Evolutionary conservation across 2,888 invertebrate species (phyloP).

Genomic region (Alsophila aescularia): DNA sequence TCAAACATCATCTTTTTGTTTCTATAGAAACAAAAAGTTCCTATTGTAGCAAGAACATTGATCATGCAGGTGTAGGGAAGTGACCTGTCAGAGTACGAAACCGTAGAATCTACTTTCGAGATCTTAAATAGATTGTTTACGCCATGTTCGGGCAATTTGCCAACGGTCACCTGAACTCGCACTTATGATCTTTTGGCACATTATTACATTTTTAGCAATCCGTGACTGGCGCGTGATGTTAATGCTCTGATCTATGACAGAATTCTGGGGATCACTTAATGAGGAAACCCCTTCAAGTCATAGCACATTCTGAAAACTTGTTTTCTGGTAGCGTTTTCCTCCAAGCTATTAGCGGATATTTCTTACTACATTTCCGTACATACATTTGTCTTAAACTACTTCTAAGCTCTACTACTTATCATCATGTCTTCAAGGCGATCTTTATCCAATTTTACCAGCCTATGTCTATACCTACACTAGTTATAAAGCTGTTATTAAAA

Average conservation of each 20-base stretch:
- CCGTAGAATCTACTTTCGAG: conserved; percentile 67
- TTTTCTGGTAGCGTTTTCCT: background rate
- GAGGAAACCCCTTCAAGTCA: background rate
- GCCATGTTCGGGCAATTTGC: conserved; percentile 73
- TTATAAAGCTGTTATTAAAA: no score
- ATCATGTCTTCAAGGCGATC: no score
- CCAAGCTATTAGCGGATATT: background rate
- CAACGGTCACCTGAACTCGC: conserved; percentile 75
- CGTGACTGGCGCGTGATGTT: conserved; percentile 50
- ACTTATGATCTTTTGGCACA: conserved; percentile 74
- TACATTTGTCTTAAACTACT: background rate
- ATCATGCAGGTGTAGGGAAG: conserved; percentile 46
- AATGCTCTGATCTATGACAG: conserved; percentile 23
- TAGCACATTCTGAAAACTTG: background rate
- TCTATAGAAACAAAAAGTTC: no score
- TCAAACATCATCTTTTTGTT: no score
- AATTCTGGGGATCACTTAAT: background rate
- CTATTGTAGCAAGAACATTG: conserved; percentile 33
- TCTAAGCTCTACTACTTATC: no score
- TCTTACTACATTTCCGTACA: background rate
- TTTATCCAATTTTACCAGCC: no score
- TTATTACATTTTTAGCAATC: conserved; percentile 66
- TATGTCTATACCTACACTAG: no score
- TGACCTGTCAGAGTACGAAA: conserved; percentile 58
- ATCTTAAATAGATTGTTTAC: conserved; percentile 83